These are phyloP conservation scores for Lagopus muta DNA, from an alignment of 2,113 vertebrate genomes.

Conservation along the genomic window DNA sequence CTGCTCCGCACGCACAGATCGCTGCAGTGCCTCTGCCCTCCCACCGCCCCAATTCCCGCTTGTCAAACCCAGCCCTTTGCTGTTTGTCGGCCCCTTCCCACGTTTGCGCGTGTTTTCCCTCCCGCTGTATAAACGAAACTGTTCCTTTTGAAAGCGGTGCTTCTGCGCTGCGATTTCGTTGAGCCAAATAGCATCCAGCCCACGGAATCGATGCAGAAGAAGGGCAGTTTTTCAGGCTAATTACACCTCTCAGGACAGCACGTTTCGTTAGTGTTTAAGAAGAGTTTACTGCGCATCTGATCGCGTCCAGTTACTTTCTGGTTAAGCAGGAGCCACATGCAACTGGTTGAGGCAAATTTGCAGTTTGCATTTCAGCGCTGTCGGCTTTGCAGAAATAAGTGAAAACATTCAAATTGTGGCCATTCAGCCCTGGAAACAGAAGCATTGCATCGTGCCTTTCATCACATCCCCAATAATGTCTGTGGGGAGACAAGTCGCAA, in stretches of 20 bases:
- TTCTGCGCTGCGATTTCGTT: not conserved
- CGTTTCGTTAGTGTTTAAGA: not conserved
- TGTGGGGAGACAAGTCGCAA: not conserved
- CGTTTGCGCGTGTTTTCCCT: not conserved
- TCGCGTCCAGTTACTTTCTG: not conserved
- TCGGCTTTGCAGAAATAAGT: conserved; percentile 42
- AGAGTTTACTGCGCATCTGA: not conserved
- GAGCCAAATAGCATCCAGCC: not conserved
- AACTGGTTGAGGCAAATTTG: not conserved
- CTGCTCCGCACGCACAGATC: too few species aligned
- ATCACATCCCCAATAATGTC: not conserved
- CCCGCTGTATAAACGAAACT: not conserved
- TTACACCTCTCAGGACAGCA: not conserved
- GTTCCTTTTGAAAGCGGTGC: not conserved
- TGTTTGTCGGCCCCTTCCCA: not conserved
- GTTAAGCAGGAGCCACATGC: conserved; percentile 21
- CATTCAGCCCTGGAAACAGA: not conserved
- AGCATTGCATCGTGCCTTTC: not conserved
- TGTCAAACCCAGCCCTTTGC: too few species aligned
- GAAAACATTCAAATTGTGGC: conserved; percentile 3
- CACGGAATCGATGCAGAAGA: not conserved
- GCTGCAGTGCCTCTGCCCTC: not conserved
- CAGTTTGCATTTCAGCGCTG: conserved; percentile 40
- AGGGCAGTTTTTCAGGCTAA: not conserved
- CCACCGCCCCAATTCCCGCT: not conserved